phyloP scores from a whole-genome alignment of 2,113 vertebrate species.

The Lanius ludovicianus region DNA sequence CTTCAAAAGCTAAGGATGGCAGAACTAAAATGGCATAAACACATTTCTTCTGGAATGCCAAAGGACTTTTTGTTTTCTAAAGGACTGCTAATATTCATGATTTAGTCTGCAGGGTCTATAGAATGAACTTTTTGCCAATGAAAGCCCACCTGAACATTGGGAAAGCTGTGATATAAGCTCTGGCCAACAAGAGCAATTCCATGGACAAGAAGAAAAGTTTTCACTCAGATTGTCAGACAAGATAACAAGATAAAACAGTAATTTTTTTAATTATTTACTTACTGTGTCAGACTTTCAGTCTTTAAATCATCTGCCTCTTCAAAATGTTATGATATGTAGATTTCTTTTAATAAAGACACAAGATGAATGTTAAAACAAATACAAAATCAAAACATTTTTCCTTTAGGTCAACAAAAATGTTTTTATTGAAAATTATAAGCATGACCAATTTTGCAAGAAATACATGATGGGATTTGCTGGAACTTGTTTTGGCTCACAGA shows the following conservation, averaged over 20 bases:
- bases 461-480: not conserved
- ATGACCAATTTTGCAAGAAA: not conserved
- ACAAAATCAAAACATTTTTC: not conserved
- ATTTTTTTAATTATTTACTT: not conserved
- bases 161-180: not conserved
- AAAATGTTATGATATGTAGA: not conserved
- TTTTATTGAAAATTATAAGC: not conserved
- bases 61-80: not conserved
- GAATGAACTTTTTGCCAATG: not conserved
- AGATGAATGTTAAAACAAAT: not conserved
- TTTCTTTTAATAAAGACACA: not conserved
- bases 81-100: not conserved
- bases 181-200: not conserved
- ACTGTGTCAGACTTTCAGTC: not conserved
- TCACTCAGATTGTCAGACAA: not conserved
- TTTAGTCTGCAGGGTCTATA: not conserved
- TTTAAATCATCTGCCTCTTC: not conserved
- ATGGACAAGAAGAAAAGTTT: not conserved
- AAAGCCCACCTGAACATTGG: not conserved
- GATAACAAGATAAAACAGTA: not conserved
- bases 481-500: not conserved
- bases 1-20: not conserved
- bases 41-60: not conserved
- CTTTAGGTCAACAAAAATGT: not conserved
- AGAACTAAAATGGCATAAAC: not conserved